These are phyloP conservation scores for Apotomis turbidana DNA, from an alignment of 2,888 invertebrate genomes.

Conservation along the genomic window DNA sequence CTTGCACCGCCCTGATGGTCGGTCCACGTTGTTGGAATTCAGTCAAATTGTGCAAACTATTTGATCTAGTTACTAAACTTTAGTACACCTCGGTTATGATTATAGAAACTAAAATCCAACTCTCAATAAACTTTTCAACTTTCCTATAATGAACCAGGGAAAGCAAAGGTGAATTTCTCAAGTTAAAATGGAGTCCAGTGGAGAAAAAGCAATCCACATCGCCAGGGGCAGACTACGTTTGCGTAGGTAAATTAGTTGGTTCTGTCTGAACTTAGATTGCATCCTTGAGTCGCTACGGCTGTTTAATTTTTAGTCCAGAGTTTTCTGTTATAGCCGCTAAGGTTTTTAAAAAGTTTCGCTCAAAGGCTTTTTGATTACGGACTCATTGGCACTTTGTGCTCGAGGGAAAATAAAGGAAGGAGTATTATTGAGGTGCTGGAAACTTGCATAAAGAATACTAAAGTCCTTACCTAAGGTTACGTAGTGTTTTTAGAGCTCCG, in stretches of 20 bases:
- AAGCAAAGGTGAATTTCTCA: constrained; percentile 46
- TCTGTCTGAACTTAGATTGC: constrained; percentile 48
- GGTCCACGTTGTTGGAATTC: too few relatives aligned
- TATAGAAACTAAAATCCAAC: background rate
- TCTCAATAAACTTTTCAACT: background rate
- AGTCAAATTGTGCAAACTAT: too few relatives aligned
- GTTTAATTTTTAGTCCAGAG: constrained; percentile 39
- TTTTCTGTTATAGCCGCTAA: constrained; percentile 33
- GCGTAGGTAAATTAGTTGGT: constrained; percentile 60
- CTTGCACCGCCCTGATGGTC: too few relatives aligned
- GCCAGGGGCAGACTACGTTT: constrained; percentile 47
- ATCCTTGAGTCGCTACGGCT: constrained; percentile 43
- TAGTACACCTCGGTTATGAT: background rate
- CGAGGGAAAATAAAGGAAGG: background rate
- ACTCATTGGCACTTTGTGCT: constrained; percentile 1
- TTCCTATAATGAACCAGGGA: constrained; percentile 27
- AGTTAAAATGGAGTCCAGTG: constrained; percentile 62
- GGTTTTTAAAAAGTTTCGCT: constrained; percentile 29
- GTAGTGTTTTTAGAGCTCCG: too few relatives aligned
- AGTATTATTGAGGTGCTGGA: background rate
- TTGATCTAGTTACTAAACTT: background rate
- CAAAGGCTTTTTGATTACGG: constrained; percentile 31
- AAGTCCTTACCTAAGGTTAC: too few relatives aligned
- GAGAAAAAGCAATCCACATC: constrained; percentile 44
- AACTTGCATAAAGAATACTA: background rate